Conservation (phyloP, 2,888 invertebrate genomes). For the Ametastegia equiseti region DNA sequence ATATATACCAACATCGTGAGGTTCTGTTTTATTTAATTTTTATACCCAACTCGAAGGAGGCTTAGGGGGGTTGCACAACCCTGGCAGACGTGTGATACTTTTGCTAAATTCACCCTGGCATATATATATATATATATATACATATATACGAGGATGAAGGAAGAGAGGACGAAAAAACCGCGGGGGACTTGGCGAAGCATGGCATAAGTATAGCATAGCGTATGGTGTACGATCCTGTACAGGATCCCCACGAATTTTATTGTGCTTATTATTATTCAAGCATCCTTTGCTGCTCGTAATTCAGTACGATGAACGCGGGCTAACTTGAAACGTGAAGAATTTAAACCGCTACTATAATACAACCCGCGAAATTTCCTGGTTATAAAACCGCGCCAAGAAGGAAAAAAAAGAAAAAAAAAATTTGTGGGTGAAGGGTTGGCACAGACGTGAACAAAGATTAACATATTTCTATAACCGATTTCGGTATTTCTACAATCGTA, state of each 20-base stretch:
- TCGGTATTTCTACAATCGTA: no score
- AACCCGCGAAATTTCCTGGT: not conserved
- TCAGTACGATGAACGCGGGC: constrained; percentile 18
- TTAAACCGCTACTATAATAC: constrained; percentile 1
- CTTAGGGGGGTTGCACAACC: no score
- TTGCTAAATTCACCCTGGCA: constrained; percentile 23
- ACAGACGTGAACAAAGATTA: constrained; percentile 2
- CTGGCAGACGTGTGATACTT: constrained; percentile 14
- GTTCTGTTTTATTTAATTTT: not conserved
- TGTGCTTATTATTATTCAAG: constrained; percentile 51
- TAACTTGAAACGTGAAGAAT: constrained; percentile 12
- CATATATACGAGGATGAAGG: no score
- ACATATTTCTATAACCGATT: no score
- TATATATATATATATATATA: no score
- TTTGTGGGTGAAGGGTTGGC: not conserved
- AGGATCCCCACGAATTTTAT: constrained; percentile 40
- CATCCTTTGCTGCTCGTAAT: constrained; percentile 53
- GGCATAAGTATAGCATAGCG: not conserved
- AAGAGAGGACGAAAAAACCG: no score
- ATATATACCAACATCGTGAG: no score
- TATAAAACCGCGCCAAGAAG: not conserved
- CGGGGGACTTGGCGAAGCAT: not conserved
- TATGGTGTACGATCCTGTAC: not conserved
- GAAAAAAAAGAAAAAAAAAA: not conserved
- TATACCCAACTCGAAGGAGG: not conserved